Evolutionary conservation across 2,113 vertebrate genomes (phyloP).

Genomic region (Pampusana beccarii): DNA sequence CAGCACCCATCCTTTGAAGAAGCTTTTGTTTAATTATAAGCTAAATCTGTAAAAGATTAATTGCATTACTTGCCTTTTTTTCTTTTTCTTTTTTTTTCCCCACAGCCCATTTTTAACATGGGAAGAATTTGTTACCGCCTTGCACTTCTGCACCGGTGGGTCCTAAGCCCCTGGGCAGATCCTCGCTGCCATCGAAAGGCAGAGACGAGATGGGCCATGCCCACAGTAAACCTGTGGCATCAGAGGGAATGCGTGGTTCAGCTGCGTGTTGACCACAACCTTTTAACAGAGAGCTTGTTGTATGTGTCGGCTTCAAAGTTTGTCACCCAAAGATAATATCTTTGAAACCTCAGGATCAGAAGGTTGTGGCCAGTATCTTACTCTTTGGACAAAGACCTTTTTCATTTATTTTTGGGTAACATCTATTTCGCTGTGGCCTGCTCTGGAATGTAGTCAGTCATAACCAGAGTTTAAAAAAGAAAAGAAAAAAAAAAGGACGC

Average conservation of each 20-base stretch:
- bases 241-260: background rate
- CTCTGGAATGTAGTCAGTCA: background rate
- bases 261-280: background rate
- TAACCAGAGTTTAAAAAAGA: background rate
- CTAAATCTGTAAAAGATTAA: background rate
- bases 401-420: background rate
- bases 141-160: background rate
- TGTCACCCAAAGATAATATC: background rate
- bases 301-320: background rate
- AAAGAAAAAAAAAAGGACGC: background rate
- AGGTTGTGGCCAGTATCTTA: background rate
- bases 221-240: background rate
- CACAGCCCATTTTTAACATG: rapidly evolving
- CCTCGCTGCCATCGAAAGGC: rapidly evolving
- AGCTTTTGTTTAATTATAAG: background rate
- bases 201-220: background rate
- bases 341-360: background rate
- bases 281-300: background rate
- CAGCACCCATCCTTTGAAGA: background rate
- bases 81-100: too few species aligned
- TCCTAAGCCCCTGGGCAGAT: background rate
- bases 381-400: background rate
- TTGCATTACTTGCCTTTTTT: background rate
- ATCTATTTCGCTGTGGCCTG: background rate
- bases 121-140: background rate